Percentiles rank a stretch among this genome's conserved stretches.
These are phyloP conservation scores for Pristionchus japonicus DNA, from an alignment of 2,888 invertebrate genomes.

Conservation along the genomic window DNA sequence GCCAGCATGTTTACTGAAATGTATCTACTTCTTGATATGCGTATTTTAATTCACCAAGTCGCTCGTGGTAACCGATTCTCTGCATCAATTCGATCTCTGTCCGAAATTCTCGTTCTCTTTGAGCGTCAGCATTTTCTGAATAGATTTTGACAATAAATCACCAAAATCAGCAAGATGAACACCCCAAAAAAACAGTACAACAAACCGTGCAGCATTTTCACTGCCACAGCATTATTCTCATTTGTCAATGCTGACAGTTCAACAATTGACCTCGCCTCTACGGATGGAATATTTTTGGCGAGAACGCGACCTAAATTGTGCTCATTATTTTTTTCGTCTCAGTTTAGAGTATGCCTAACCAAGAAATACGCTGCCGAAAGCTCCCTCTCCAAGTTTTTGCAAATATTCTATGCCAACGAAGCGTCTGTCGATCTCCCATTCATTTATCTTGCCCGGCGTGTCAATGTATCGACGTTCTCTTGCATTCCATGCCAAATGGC, in stretches of 20 bases:
- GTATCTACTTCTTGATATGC: not conserved
- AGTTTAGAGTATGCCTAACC: not conserved
- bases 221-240: not conserved
- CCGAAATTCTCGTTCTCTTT: not conserved
- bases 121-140: not conserved
- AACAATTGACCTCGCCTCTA: not conserved
- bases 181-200: too few species aligned
- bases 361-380: not conserved
- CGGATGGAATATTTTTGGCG: not conserved
- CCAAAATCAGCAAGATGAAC: too few species aligned
- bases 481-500: too few species aligned
- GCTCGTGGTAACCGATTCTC: not conserved
- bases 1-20: conserved; percentile 16
- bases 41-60: not conserved
- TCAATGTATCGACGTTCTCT: not conserved
- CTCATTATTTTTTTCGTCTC: too few species aligned
- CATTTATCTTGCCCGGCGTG: not conserved
- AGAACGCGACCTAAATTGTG: not conserved
- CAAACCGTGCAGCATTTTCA: conserved; percentile 17
- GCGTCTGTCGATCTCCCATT: not conserved
- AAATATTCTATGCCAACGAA: not conserved
- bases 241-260: not conserved
- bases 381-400: not conserved
- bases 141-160: too few species aligned
- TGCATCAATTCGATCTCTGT: not conserved